These are phyloP conservation scores for Taxidea taxus DNA, from an alignment of 2,113 vertebrate species.

Conservation along the genomic window DNA sequence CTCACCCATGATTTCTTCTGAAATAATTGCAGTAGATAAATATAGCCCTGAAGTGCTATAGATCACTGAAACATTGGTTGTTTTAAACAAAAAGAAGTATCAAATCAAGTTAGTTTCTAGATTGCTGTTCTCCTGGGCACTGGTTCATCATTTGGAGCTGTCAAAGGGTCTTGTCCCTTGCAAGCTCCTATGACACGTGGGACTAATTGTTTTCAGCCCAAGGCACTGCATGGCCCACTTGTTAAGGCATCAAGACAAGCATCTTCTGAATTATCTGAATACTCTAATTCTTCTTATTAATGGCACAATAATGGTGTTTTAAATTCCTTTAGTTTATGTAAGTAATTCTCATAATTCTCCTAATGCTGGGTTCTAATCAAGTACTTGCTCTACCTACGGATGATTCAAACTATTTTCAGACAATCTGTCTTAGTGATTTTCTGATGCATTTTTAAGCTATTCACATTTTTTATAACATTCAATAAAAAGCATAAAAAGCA, in stretches of 20 bases:
- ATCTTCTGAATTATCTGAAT: constrained; percentile 72
- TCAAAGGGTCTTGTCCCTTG: constrained; percentile 73
- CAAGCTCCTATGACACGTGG: constrained; percentile 67
- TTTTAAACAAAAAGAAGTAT: constrained; percentile 70
- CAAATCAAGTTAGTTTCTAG: constrained; percentile 67
- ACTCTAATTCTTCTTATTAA: constrained; percentile 73
- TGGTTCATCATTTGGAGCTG: constrained; percentile 71
- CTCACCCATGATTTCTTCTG: constrained; percentile 62
- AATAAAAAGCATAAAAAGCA: constrained; percentile 34
- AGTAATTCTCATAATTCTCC: constrained; percentile 59
- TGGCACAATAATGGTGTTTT: constrained; percentile 61
- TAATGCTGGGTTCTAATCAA: constrained; percentile 80
- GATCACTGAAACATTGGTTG: constrained; percentile 64
- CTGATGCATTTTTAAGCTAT: constrained; percentile 32
- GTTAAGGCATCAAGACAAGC: constrained; percentile 72
- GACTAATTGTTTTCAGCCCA: constrained; percentile 77
- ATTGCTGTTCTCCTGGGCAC: constrained; percentile 71
- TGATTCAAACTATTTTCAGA: constrained; percentile 65
- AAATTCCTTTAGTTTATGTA: constrained; percentile 73
- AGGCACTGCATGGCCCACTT: constrained; percentile 65
- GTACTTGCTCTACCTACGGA: constrained; percentile 59
- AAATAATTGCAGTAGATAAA: constrained; percentile 61
- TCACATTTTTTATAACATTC: constrained; percentile 26
- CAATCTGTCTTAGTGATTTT: constrained; percentile 72
- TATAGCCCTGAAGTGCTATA: constrained; percentile 47